These are phyloP conservation scores for Leucosticte australis DNA, from an alignment of 2,113 vertebrate species.

Conservation along the genomic window DNA sequence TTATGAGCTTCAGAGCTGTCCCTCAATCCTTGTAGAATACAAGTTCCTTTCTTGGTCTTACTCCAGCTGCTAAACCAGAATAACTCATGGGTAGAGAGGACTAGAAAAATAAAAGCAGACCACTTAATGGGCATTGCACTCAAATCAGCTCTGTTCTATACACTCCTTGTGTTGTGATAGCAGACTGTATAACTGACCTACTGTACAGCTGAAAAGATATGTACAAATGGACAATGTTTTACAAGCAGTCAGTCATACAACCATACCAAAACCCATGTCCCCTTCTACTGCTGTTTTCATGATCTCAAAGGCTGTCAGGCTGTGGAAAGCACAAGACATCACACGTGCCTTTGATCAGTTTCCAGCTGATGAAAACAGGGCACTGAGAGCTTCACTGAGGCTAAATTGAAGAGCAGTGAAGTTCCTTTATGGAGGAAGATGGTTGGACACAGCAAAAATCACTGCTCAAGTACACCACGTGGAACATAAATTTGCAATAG, in stretches of 20 bases:
- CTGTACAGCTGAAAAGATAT: neutral
- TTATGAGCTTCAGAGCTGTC: neutral
- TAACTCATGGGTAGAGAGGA: neutral
- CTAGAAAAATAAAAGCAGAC: neutral
- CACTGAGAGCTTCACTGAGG: neutral
- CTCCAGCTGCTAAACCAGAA: neutral
- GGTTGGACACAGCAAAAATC: neutral
- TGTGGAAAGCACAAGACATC: neutral
- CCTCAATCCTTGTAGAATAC: neutral
- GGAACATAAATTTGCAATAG: neutral
- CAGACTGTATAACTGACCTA: neutral
- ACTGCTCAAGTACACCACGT: neutral
- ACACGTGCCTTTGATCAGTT: accelerated
- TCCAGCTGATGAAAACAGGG: neutral
- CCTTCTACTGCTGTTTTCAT: neutral
- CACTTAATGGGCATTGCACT: neutral
- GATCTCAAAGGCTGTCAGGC: neutral
- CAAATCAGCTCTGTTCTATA: neutral
- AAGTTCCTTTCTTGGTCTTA: neutral
- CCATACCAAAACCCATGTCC: neutral
- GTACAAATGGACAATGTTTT: neutral
- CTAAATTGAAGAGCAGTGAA: neutral
- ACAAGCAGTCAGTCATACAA: neutral
- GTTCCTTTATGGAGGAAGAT: neutral
- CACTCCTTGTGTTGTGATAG: neutral